Evolutionary conservation across 2,888 invertebrate species (phyloP).

Genomic region (Scrobipalpa atriplicella): DNA sequence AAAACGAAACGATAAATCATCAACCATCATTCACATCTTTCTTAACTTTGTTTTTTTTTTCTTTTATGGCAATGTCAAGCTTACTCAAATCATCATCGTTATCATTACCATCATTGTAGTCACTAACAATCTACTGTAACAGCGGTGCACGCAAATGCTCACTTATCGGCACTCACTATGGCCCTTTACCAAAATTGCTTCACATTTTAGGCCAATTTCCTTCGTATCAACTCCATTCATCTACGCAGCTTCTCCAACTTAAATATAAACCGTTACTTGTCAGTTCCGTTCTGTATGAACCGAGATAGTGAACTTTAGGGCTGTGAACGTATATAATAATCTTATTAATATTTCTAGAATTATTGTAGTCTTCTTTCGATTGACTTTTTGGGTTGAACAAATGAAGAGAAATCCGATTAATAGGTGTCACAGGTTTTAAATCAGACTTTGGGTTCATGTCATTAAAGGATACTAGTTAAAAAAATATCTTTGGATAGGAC

Average conservation of each 20-base stretch:
- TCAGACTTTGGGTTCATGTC: too few relatives aligned
- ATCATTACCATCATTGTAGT: neutral
- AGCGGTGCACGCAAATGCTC: neutral
- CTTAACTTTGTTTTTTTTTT: neutral
- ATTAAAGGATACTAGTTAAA: too few relatives aligned
- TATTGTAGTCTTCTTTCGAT: neutral
- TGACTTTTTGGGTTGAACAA: too few relatives aligned
- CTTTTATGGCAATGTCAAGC: neutral
- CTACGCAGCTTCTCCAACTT: conserved; percentile 6
- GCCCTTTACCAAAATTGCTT: conserved; percentile 5
- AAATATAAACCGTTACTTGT: conserved; percentile 11
- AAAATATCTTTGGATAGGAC: too few relatives aligned
- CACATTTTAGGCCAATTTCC: neutral
- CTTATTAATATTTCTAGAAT: neutral
- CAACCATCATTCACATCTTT: too few relatives aligned
- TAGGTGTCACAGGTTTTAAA: too few relatives aligned
- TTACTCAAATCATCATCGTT: neutral
- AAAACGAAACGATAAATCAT: neutral
- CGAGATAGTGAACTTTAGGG: neutral
- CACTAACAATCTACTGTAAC: neutral
- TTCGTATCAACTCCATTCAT: conserved; percentile 13
- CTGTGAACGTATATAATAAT: neutral
- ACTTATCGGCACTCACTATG: neutral
- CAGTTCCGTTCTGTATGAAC: neutral
- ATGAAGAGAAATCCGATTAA: too few relatives aligned